These are phyloP conservation scores for Olivierus martensii DNA, from an alignment of 1,140 invertebrate species.

Conservation along the genomic window DNA sequence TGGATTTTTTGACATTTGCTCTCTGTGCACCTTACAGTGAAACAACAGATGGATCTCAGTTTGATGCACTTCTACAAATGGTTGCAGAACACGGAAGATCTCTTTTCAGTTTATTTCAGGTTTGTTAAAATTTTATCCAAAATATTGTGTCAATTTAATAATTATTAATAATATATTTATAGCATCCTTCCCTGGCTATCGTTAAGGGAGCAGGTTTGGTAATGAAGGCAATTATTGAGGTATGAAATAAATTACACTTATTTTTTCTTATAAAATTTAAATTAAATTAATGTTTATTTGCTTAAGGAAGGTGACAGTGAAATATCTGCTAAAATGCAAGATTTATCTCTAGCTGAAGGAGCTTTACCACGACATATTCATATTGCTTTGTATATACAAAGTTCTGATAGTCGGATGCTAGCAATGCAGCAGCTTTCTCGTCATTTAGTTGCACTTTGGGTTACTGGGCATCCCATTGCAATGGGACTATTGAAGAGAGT, in stretches of 20 bases:
- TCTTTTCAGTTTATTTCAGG: slow-evolving; percentile 88
- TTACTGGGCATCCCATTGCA: slow-evolving; percentile 83
- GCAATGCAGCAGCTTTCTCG: slow-evolving; percentile 78
- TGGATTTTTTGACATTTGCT: slow-evolving; percentile 98
- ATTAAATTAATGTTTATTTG: not conserved
- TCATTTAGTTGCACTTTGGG: slow-evolving; percentile 95
- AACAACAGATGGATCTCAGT: slow-evolving; percentile 94
- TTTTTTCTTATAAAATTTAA: not conserved
- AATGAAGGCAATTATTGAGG: slow-evolving; percentile 91
- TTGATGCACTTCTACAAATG: slow-evolving; percentile 87
- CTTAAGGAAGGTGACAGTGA: slow-evolving; percentile 68
- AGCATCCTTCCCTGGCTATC: slow-evolving; percentile 93
- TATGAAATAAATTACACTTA: slow-evolving; percentile 10
- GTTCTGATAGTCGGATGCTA: slow-evolving; percentile 53
- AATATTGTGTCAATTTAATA: not conserved
- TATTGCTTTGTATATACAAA: slow-evolving; percentile 73
- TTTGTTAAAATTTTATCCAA: slow-evolving; percentile 23
- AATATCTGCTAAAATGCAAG: slow-evolving; percentile 87
- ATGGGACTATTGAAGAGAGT: slow-evolving; percentile 76
- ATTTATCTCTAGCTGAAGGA: slow-evolving; percentile 90
- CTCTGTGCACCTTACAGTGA: slow-evolving; percentile 98
- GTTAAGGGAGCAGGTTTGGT: slow-evolving; percentile 95
- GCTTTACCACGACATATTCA: slow-evolving; percentile 86
- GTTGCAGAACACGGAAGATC: slow-evolving; percentile 79
- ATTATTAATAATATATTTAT: slow-evolving; percentile 15